Evolutionary conservation across 2,113 vertebrate species (phyloP).

Genomic region (Eretmochelys imbricata): DNA sequence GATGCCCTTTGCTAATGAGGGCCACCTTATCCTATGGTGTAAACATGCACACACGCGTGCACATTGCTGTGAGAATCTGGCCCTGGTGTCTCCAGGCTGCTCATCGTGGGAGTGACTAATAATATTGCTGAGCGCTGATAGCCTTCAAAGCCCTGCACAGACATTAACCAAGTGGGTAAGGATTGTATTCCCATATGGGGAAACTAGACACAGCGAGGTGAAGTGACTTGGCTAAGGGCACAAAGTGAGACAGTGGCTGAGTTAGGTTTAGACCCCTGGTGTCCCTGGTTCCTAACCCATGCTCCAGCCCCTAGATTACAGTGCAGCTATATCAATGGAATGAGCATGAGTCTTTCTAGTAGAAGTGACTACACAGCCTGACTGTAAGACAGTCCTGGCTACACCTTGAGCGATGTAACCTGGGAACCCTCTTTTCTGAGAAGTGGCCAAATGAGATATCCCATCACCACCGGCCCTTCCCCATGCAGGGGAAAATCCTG

Average conservation of each 20-base stretch:
- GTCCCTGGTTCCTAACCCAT: neutral
- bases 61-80: neutral
- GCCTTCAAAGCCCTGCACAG: neutral
- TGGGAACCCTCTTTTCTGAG: neutral
- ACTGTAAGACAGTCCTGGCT: neutral
- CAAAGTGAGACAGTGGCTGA: neutral
- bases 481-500: rapidly evolving
- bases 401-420: neutral
- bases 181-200: neutral
- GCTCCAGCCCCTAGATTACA: neutral
- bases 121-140: neutral
- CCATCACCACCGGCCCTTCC: neutral
- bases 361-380: neutral
- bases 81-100: neutral
- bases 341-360: neutral
- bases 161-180: neutral
- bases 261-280: neutral
- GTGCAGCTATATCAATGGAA: neutral
- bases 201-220: neutral
- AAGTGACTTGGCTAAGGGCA: neutral
- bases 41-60: neutral
- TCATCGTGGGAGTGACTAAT: neutral
- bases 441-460: neutral
- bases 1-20: neutral
- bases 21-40: neutral